Evolutionary conservation across 2,113 vertebrate species (phyloP).

Genomic region (Stigmatopora argus): DNA sequence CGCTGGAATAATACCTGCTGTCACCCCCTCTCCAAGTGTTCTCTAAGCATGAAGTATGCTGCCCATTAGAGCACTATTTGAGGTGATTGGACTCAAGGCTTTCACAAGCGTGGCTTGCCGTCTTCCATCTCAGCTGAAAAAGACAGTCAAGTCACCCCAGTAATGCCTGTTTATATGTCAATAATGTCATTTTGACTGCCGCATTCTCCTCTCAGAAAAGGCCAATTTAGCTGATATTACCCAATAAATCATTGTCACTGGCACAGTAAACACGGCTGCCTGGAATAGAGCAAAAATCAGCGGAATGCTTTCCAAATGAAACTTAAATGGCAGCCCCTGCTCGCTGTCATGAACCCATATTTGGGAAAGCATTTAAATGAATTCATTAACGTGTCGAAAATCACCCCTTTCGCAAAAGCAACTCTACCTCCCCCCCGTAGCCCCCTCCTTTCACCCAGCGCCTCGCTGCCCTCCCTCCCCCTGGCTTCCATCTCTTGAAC

Average conservation of each 20-base stretch:
- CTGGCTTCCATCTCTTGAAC: conserved; percentile 54
- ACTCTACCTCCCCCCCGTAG: conserved; percentile 1
- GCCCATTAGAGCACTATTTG: conserved; percentile 68
- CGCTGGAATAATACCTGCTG: conserved; percentile 39
- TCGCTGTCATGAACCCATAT: conserved; percentile 66
- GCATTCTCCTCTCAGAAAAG: conserved; percentile 74
- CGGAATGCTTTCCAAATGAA: conserved; percentile 69
- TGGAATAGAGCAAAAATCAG: conserved; percentile 72
- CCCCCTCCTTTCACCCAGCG: neutral
- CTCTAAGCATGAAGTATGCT: conserved; percentile 67
- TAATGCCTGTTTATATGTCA: conserved; percentile 76
- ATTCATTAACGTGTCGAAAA: conserved; percentile 77
- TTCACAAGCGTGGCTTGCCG: conserved; percentile 52
- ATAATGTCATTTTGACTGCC: conserved; percentile 75
- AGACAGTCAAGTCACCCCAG: conserved; percentile 70
- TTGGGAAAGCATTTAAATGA: conserved; percentile 74
- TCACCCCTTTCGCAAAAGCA: conserved; percentile 57
- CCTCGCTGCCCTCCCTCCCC: conserved; percentile 14
- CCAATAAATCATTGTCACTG: conserved; percentile 74
- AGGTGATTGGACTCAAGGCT: conserved; percentile 70
- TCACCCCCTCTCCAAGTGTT: conserved; percentile 41
- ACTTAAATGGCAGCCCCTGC: conserved; percentile 69
- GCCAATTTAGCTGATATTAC: conserved; percentile 75
- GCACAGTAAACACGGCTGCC: conserved; percentile 73
- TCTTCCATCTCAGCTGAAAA: conserved; percentile 62